Evolutionary conservation across 2,797 vertebrate species (phyloP).

Genomic region (Columba guinea): DNA sequence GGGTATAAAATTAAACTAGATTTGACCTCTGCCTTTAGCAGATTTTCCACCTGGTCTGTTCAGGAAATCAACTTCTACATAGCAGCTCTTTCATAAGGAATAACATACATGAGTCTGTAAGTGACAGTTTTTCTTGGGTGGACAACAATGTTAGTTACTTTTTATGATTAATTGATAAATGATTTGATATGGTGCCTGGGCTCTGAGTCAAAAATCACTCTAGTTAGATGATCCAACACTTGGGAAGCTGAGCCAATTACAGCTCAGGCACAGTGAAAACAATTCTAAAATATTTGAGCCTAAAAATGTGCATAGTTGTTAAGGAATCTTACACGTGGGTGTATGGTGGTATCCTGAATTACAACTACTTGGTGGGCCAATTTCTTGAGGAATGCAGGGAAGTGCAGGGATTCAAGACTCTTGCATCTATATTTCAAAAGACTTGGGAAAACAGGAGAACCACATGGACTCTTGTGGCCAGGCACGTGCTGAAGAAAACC

Average conservation of each 20-base stretch:
- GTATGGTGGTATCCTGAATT: conserved; percentile 67
- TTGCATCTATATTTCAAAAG: conserved; percentile 36
- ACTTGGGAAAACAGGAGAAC: conserved; percentile 27
- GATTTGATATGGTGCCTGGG: conserved; percentile 52
- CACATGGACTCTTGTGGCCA: conserved; percentile 51
- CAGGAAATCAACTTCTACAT: conserved; percentile 63
- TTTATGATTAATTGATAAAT: conserved; percentile 53
- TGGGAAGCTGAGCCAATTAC: conserved; percentile 54
- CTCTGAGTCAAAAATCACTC: conserved; percentile 66
- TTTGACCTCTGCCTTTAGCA: conserved; percentile 68
- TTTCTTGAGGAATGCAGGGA: conserved; percentile 62
- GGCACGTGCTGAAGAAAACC: conserved; percentile 63
- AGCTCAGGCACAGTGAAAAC: conserved; percentile 62
- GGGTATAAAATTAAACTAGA: conserved; percentile 71
- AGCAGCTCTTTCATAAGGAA: conserved; percentile 55
- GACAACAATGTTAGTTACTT: conserved; percentile 50
- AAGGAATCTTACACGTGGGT: conserved; percentile 70
- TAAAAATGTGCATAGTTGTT: conserved; percentile 67
- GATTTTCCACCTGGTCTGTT: conserved; percentile 71
- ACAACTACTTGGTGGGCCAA: conserved; percentile 55
- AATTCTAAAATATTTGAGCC: conserved; percentile 60
- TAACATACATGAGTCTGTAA: neutral
- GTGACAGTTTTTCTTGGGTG: conserved; percentile 53
- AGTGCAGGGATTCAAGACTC: conserved; percentile 23
- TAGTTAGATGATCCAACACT: conserved; percentile 48